A percentile compares a stretch with the other conserved stretches of the same genome.
Evolutionary conservation across 2,113 vertebrate genomes (phyloP).

Genomic region (Tapirus terrestris): DNA sequence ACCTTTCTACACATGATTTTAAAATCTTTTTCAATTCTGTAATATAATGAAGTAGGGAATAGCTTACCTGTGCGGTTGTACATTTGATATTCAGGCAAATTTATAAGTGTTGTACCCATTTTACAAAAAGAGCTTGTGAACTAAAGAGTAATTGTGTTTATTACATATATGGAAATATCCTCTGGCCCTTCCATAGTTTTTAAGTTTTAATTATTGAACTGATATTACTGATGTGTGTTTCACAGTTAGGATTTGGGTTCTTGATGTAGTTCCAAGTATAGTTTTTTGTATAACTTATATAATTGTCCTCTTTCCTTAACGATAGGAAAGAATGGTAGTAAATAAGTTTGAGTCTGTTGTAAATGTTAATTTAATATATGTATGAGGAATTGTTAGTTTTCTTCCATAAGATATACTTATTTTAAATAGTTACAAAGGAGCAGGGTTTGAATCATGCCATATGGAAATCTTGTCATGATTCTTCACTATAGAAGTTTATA

Average conservation of each 20-base stretch:
- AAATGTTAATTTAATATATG: not conserved
- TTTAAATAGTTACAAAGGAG: constrained; percentile 19
- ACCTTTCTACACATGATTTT: not conserved
- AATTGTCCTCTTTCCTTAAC: not conserved
- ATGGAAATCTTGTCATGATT: not conserved
- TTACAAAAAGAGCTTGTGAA: not conserved
- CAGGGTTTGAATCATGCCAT: not conserved
- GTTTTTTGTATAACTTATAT: not conserved
- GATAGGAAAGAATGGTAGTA: not conserved
- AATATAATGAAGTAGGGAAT: not conserved
- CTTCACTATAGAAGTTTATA: not conserved
- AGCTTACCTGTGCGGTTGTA: not conserved
- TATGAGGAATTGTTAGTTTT: not conserved
- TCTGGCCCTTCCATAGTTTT: not conserved
- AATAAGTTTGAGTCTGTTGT: not conserved
- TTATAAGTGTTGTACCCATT: not conserved
- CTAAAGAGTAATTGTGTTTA: not conserved
- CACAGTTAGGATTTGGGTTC: not conserved
- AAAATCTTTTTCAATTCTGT: constrained; percentile 15
- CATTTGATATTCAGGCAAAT: not conserved
- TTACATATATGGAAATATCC: not conserved
- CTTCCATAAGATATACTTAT: not conserved
- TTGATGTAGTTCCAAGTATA: not conserved
- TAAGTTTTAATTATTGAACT: not conserved
- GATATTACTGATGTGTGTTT: not conserved